These are phyloP conservation scores for Theonella swinhoei DNA, from an alignment of 37 sponge, comb jelly and placozoan genomes.

Conservation along the genomic window DNA sequence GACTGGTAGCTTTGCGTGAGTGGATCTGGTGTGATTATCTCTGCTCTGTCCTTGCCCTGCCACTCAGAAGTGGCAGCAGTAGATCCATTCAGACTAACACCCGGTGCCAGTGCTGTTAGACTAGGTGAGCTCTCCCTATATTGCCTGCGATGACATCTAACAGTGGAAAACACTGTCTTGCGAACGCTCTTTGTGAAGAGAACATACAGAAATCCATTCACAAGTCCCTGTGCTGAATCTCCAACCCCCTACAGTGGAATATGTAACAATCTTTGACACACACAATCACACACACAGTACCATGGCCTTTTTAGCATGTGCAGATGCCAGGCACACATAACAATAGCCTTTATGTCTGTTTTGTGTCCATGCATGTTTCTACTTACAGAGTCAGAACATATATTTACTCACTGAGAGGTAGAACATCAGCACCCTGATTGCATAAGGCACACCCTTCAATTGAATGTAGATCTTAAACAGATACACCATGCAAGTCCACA, in stretches of 20 bases:
- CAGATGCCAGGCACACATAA: no score
- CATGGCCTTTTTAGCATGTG: no score
- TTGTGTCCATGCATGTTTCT: no score
- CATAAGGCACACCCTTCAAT: background rate
- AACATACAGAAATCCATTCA: constrained; percentile 63
- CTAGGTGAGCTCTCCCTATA: no score
- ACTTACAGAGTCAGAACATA: no score
- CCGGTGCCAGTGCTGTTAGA: no score
- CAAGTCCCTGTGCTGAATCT: constrained; percentile 68
- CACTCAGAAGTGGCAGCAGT: background rate
- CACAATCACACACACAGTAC: no score
- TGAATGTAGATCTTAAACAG: constrained; percentile 5
- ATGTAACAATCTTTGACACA: no score
- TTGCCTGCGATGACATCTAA: no score
- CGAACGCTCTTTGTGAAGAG: constrained; percentile 56
- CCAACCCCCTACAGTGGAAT: constrained; percentile 63
- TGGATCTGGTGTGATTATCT: background rate
- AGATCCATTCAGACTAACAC: no score
- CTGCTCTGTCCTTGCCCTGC: background rate
- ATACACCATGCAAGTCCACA: constrained; percentile 51
- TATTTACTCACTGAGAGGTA: constrained; percentile 4
- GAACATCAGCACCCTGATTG: background rate
- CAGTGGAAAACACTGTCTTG: constrained; percentile 9
- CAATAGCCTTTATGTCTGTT: no score
- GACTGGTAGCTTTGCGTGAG: background rate